These are phyloP conservation scores for Blennius ocellaris DNA, from an alignment of 2,113 vertebrate species.

Conservation along the genomic window DNA sequence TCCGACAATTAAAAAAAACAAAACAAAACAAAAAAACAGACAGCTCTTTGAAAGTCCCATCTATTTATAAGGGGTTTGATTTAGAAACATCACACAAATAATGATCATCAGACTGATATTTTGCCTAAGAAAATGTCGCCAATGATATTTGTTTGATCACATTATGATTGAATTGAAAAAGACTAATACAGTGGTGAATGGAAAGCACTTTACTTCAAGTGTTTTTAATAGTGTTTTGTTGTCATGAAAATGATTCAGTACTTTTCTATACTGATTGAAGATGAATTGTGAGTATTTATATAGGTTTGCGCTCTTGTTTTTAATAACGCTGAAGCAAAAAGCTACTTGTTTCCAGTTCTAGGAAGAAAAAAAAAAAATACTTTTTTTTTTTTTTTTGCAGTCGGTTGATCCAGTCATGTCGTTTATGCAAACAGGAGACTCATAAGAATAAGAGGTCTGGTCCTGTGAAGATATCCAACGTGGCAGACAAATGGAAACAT, in stretches of 20 bases:
- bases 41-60: conserved; percentile 35
- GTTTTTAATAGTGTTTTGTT: conserved; percentile 1
- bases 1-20: conserved; percentile 33
- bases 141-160: conserved; percentile 15
- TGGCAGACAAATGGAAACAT: not conserved
- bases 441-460: not conserved
- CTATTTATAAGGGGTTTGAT: conserved; percentile 1
- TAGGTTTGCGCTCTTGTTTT: not conserved
- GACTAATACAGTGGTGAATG: not conserved
- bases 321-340: not conserved
- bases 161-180: not conserved
- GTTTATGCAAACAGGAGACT: not conserved
- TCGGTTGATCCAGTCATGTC: no score
- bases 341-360: no score
- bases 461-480: conserved; percentile 24
- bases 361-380: no score
- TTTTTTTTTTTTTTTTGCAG: no score
- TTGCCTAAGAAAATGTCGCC: conserved; percentile 6
- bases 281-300: not conserved
- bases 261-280: conserved; percentile 21
- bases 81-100: conserved; percentile 16
- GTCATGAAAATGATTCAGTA: conserved; percentile 24
- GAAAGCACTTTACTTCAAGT: conserved; percentile 23
- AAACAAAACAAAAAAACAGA: conserved; percentile 22
- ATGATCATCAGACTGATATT: conserved; percentile 13